Conservation (phyloP, 1,140 invertebrate genomes). For the Drosophila rhopaloa region DNA sequence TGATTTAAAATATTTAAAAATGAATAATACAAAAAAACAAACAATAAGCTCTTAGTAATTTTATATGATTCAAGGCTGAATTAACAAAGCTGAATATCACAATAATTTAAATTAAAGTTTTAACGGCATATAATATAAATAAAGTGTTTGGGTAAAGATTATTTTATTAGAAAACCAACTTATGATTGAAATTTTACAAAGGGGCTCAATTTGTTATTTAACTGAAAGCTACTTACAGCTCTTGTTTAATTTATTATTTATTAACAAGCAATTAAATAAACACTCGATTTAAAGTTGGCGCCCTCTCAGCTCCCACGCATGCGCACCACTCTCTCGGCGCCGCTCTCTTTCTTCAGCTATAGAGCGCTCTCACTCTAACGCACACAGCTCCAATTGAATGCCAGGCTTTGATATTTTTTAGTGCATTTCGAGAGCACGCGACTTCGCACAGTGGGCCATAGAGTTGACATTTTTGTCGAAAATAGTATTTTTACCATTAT, state of each 20-base stretch:
- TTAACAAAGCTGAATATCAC: too few species aligned
- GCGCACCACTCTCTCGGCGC: neutral
- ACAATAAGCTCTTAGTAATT: too few species aligned
- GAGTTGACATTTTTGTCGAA: neutral
- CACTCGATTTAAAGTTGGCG: slow-evolving; percentile 49
- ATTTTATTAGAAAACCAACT: neutral
- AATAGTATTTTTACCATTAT: neutral
- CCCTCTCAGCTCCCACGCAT: slow-evolving; percentile 17
- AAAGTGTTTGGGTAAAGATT: neutral
- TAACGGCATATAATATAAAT: too few species aligned
- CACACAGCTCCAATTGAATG: slow-evolving; percentile 23
- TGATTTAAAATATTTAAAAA: too few species aligned
- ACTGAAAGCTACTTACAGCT: slow-evolving; percentile 5
- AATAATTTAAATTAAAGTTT: too few species aligned
- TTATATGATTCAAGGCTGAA: too few species aligned
- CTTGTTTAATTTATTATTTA: slow-evolving; percentile 4
- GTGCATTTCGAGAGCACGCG: slow-evolving; percentile 2
- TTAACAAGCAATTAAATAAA: slow-evolving; percentile 12
- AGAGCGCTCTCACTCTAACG: slow-evolving; percentile 28
- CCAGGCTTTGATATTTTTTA: slow-evolving; percentile 32
- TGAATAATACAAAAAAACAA: too few species aligned
- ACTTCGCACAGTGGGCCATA: slow-evolving; percentile 5
- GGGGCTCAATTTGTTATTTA: neutral
- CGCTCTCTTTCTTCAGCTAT: slow-evolving; percentile 3
- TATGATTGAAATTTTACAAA: too few species aligned